These are phyloP conservation scores for Tenrec ecaudatus DNA, from an alignment of 2,113 vertebrate genomes.

Conservation along the genomic window DNA sequence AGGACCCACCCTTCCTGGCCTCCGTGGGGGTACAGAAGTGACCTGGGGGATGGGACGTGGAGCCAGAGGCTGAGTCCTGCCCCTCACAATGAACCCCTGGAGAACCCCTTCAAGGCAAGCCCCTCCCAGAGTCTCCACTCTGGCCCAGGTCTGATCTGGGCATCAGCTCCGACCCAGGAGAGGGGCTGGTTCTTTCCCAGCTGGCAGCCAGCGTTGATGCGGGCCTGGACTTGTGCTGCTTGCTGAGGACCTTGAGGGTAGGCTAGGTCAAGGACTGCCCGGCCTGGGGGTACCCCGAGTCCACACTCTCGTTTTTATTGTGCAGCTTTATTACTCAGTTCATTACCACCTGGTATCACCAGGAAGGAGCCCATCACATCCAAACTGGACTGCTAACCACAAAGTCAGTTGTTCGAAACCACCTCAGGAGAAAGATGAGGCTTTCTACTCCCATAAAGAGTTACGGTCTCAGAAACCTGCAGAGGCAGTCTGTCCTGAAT, in stretches of 20 bases:
- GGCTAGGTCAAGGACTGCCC: neutral
- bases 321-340: neutral
- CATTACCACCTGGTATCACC: neutral
- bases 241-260: neutral
- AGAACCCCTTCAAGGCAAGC: neutral
- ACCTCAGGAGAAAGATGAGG: no score
- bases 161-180: no score
- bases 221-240: neutral
- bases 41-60: no score
- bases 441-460: no score
- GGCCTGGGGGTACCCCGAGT: neutral
- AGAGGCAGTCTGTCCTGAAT: no score
- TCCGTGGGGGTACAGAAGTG: no score
- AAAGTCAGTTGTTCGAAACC: no score
- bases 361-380: no score
- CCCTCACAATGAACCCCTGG: neutral
- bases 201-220: neutral
- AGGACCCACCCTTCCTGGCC: no score
- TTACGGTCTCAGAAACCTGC: no score
- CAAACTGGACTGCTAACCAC: no score
- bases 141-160: neutral
- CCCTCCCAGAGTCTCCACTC: neutral
- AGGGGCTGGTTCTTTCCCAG: neutral
- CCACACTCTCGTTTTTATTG: neutral
- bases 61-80: no score